Evolutionary conservation across 2,113 vertebrate species (phyloP).

Genomic region (Apodemus sylvaticus): DNA sequence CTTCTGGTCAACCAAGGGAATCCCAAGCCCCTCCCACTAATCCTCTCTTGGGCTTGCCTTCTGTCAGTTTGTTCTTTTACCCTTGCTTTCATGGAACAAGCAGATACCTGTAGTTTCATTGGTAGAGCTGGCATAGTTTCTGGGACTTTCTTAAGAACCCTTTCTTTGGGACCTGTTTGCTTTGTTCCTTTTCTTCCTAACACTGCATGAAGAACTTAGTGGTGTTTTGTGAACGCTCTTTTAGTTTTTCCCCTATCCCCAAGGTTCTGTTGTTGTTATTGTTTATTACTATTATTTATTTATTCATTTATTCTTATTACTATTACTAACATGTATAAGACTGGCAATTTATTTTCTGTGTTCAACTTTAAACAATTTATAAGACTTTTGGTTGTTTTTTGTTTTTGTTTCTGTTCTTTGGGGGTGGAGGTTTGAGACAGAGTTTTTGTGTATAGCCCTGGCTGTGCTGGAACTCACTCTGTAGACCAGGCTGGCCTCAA

Average conservation of each 20-base stretch:
- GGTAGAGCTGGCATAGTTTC: not conserved
- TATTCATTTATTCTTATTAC: no score
- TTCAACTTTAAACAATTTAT: not conserved
- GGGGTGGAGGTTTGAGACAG: no score
- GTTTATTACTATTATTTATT: not conserved
- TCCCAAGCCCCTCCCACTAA: accelerated
- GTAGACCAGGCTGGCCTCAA: no score
- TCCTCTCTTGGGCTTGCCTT: no score
- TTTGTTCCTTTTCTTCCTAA: not conserved
- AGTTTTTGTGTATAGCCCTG: no score
- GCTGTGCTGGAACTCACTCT: no score
- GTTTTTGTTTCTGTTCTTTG: no score
- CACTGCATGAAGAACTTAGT: not conserved
- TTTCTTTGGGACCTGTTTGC: no score
- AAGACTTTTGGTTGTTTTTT: not conserved
- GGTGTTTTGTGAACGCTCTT: not conserved
- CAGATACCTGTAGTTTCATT: not conserved
- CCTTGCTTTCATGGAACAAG: not conserved
- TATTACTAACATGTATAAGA: not conserved
- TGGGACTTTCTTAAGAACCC: not conserved
- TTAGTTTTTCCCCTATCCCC: not conserved
- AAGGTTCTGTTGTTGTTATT: not conserved
- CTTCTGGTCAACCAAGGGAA: not conserved
- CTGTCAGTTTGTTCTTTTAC: no score
- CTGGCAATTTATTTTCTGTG: not conserved